These are phyloP conservation scores for Cataglyphis rosenhaueri DNA, from an alignment of 2,888 invertebrate species.

Conservation along the genomic window DNA sequence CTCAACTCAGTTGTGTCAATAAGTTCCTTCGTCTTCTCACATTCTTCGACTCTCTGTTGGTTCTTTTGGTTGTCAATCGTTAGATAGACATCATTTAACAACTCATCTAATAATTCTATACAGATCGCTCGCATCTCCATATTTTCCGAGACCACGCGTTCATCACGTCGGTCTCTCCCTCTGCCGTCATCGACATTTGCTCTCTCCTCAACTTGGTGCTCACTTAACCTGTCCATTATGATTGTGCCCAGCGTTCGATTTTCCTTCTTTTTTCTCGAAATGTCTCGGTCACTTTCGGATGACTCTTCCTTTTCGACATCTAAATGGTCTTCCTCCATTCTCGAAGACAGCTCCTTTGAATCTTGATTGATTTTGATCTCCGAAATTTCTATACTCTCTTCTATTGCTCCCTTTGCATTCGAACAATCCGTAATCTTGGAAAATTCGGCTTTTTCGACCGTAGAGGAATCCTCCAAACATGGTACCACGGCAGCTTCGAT, in stretches of 20 bases:
- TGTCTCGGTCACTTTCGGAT: conserved; percentile 31
- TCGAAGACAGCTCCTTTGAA: neutral
- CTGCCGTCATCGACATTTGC: conserved; percentile 33
- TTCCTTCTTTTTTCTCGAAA: conserved; percentile 57
- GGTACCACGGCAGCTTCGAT: conserved; percentile 77
- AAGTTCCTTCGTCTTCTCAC: conserved; percentile 18
- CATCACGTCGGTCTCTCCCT: conserved; percentile 38
- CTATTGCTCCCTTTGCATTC: neutral
- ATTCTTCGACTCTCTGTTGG: conserved; percentile 33
- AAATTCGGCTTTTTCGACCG: conserved; percentile 26
- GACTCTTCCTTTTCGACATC: conserved; percentile 14
- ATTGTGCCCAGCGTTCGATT: conserved; percentile 74
- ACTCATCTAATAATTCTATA: conserved; percentile 78
- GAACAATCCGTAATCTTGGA: neutral
- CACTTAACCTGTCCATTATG: conserved; percentile 78
- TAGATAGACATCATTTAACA: conserved; percentile 78
- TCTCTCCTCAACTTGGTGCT: conserved; percentile 66
- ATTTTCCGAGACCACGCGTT: conserved; percentile 55
- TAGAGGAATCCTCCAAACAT: conserved; percentile 56
- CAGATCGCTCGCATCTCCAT: conserved; percentile 77
- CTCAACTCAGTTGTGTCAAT: conserved; percentile 11
- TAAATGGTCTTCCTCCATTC: conserved; percentile 9
- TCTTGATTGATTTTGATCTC: neutral
- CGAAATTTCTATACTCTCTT: neutral
- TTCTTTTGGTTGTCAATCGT: conserved; percentile 68